A percentile compares a stretch with the other conserved stretches of the same genome.
phyloP scores from a whole-genome alignment of 2,113 vertebrate species.

The Amphilophus citrinellus region DNA sequence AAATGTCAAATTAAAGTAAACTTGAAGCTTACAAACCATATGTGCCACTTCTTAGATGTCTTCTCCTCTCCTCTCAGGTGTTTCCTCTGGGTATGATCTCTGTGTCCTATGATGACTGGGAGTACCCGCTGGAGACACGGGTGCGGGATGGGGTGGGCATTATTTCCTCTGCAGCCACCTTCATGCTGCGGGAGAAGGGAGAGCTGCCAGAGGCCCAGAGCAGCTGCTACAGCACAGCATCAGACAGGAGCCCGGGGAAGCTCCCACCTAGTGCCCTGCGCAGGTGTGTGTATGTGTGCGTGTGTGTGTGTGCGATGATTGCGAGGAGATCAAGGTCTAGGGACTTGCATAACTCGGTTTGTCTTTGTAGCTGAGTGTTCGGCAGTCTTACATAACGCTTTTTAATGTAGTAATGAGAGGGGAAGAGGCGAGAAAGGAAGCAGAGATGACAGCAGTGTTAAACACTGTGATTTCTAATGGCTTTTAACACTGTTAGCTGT shows the following conservation, averaged over 20 bases:
- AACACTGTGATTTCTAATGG: slow-evolving; percentile 56
- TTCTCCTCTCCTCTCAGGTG: slow-evolving; percentile 61
- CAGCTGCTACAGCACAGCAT: slow-evolving; percentile 90
- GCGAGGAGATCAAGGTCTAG: slow-evolving; percentile 48
- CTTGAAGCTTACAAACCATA: slow-evolving; percentile 18
- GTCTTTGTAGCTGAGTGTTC: slow-evolving; percentile 54
- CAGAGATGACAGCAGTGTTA: slow-evolving; percentile 49
- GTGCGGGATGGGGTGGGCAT: slow-evolving; percentile 93
- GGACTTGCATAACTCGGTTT: slow-evolving; percentile 60
- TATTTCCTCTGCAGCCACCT: slow-evolving; percentile 89
- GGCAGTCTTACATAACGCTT: slow-evolving; percentile 57
- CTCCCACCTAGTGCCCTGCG: slow-evolving; percentile 89
- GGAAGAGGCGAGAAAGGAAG: slow-evolving; percentile 22
- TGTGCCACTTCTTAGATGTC: slow-evolving; percentile 21
- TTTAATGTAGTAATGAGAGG: slow-evolving; percentile 58
- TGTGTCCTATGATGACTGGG: slow-evolving; percentile 95
- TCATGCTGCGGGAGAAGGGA: slow-evolving; percentile 92
- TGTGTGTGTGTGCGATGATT: background rate
- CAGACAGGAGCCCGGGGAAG: slow-evolving; percentile 85
- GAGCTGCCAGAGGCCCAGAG: slow-evolving; percentile 92
- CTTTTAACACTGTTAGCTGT: slow-evolving; percentile 60
- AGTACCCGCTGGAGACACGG: slow-evolving; percentile 91
- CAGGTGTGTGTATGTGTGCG: slow-evolving; percentile 83
- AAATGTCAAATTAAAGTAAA: slow-evolving; percentile 29
- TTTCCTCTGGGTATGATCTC: slow-evolving; percentile 97